A percentile compares a stretch with the other conserved stretches of the same genome.
Conservation (phyloP, 23 tunicate species). For the Pegea sp. region DNA sequence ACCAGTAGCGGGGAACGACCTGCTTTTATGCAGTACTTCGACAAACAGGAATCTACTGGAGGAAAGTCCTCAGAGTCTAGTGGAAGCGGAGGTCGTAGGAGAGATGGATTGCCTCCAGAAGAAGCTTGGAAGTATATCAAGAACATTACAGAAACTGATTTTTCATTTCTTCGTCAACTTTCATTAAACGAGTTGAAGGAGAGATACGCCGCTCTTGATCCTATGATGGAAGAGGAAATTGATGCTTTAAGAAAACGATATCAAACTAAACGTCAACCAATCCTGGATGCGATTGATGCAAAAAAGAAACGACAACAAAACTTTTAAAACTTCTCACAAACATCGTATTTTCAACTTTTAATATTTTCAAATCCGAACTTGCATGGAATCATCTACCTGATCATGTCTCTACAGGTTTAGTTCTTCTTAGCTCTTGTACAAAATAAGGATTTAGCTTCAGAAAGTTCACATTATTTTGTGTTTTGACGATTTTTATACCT, state of each 20-base stretch:
- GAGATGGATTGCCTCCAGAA: conserved; percentile 38
- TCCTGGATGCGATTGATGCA: conserved; percentile 82
- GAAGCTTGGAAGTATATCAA: conserved; percentile 84
- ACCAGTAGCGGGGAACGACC: conserved; percentile 30
- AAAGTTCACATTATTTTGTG: too few relatives aligned
- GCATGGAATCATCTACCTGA: too few relatives aligned
- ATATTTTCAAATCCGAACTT: too few relatives aligned
- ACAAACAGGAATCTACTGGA: conserved; percentile 33
- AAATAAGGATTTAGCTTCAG: too few relatives aligned
- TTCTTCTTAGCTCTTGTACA: too few relatives aligned
- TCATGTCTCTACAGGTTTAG: too few relatives aligned
- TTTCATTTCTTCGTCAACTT: conserved; percentile 43
- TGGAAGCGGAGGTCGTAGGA: conserved; percentile 6
- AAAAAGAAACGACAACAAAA: conserved; percentile 60
- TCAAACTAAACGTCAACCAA: conserved; percentile 69
- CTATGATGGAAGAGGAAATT: conserved; percentile 78
- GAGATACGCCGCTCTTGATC: conserved; percentile 43
- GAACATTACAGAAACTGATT: conserved; percentile 77
- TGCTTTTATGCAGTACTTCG: conserved; percentile 81
- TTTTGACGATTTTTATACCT: too few relatives aligned
- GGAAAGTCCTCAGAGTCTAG: conserved; percentile 17
- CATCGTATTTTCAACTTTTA: too few relatives aligned
- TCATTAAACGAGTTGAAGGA: conserved; percentile 37
- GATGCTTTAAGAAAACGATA: conserved; percentile 64
- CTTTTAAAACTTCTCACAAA: too few relatives aligned